Evolutionary conservation across 2,797 vertebrate genomes (phyloP), one percentile per base, ranked within the genome.

Genomic region (Danio aesculapii): DNA sequence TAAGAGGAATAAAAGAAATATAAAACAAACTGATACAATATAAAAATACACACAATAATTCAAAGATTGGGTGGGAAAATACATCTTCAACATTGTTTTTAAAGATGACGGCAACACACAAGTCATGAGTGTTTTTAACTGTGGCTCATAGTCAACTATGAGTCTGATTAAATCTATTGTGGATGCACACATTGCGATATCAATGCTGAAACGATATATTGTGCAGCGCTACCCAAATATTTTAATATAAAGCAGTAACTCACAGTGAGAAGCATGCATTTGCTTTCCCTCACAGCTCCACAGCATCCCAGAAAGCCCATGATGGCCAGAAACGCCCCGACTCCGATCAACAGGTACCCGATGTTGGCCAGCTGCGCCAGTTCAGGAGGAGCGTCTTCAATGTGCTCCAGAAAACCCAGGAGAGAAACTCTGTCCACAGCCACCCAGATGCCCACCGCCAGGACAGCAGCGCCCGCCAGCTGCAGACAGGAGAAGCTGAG

Each of bases 291-390:
- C 7, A 94, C 1, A 0, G 95, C 95, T 8, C 95, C 95, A 0
- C 92, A 95, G 87, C 95, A 96, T 79, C 95, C 96, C 86, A 96
- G 90, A 83, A 96, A 95, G 52, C 95, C 95, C 21, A 96, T 91
- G 67, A 95, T 0, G 44, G 94, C 17, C 16, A 96, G 92, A 43
- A 94, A 89, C 2, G 75, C 69, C 0, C 95, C 95, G 16, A 95
- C 75, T 0, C 63, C 92, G 0, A 96, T 96, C 81, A 95, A 90
- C 88, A 95, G 47, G 87, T 96, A 95, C 50, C 89, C 88, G 12
- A 93, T 61, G 2, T 90, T 89, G 43, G 68, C 53, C 72, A 96
- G 81, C 70, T 92, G 90, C 21, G 81, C 84, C 4, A 95, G 47
- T 6, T 77, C 63, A 0, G 19, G 0, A 0, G 91, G 85, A 0